These are phyloP conservation scores for Diadromus collaris DNA, from an alignment of 2,888 invertebrate species.

Conservation along the genomic window DNA sequence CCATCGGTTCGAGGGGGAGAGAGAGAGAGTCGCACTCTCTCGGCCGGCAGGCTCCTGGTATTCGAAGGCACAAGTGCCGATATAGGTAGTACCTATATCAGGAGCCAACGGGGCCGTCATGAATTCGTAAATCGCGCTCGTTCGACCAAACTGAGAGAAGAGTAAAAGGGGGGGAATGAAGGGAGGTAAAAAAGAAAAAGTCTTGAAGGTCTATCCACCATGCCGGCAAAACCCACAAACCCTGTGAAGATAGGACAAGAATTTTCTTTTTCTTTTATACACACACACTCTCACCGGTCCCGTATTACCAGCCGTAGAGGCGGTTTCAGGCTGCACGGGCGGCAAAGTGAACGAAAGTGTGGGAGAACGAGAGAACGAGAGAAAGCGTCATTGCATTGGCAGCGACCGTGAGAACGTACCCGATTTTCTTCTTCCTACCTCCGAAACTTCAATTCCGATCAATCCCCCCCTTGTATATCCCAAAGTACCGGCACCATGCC, in stretches of 20 bases:
- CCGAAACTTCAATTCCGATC: constrained; percentile 32
- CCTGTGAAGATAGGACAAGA: constrained; percentile 26
- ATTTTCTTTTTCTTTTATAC: constrained; percentile 32
- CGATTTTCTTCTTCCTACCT: constrained; percentile 29
- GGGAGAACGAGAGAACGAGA: not conserved
- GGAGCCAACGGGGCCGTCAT: constrained; percentile 35
- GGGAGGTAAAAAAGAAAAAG: constrained; percentile 5
- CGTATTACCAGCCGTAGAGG: constrained; percentile 15
- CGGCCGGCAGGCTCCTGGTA: not conserved
- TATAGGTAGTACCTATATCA: constrained; percentile 20
- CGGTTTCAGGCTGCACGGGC: not conserved
- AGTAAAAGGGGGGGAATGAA: not conserved
- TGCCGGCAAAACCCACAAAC: constrained; percentile 33
- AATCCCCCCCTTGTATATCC: not conserved
- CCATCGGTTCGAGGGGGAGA: not conserved
- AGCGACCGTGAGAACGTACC: constrained; percentile 28
- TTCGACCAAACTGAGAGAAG: constrained; percentile 37
- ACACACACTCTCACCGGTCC: constrained; percentile 19
- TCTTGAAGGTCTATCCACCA: constrained; percentile 12
- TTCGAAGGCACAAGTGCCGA: constrained; percentile 12
- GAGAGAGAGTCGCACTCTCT: constrained; percentile 14
- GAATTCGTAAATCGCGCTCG: constrained; percentile 54
- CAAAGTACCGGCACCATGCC: not conserved
- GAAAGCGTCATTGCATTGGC: constrained; percentile 29
- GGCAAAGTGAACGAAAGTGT: constrained; percentile 14